Base-by-base conservation (phyloP, 2,113 vertebrate species). In the Eublepharis macularius region DNA sequence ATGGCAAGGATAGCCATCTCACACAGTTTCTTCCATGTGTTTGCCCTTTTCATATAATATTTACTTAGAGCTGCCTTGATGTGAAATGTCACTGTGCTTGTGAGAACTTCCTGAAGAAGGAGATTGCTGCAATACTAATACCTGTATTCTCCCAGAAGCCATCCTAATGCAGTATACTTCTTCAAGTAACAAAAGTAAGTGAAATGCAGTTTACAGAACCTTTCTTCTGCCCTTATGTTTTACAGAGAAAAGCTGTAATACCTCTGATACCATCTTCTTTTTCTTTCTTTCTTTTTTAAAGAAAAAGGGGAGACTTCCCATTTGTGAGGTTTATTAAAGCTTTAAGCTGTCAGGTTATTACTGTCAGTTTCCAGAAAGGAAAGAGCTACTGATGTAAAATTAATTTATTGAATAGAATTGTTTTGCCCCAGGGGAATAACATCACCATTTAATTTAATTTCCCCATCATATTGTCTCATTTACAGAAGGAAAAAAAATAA, bases 391-490 rank as follows among this genome's bases (percentile, higher is more conserved):
- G 95, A 96, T 96, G 95, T 97, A 96, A 96, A 96, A 97, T 97
- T 97, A 97, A 97, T 97, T 96, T 97, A 96, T 97, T 95, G 95
- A 96, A 96, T 95, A 94, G 93, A 95, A 97, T 95, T 97, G 96
- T 96, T 97, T 96, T 95, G 95, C 96, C 96, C 95, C 93, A 89
- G 85, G 95, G 95, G 96, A 95, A 96, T 96, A 97, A 95, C 95
- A 96, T 96, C 95, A 96, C 95, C 93, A 96, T 96, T 97, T 97
- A 97, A 96, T 96, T 96, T 96, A 96, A 97, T 97, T 97, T 96
- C 91, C 85, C 94, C 94, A 95, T 97, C 96, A 96, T 96, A 97
- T 95, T 95, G 95, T 96, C 95, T 96, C 96, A 96, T 97, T 96
- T 96, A 93, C 92, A 92, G 94, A 93, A 89, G 84, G 80, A 95